These are phyloP conservation scores for Gandaritis pyraliata DNA, from an alignment of 2,888 invertebrate genomes.

Conservation along the genomic window DNA sequence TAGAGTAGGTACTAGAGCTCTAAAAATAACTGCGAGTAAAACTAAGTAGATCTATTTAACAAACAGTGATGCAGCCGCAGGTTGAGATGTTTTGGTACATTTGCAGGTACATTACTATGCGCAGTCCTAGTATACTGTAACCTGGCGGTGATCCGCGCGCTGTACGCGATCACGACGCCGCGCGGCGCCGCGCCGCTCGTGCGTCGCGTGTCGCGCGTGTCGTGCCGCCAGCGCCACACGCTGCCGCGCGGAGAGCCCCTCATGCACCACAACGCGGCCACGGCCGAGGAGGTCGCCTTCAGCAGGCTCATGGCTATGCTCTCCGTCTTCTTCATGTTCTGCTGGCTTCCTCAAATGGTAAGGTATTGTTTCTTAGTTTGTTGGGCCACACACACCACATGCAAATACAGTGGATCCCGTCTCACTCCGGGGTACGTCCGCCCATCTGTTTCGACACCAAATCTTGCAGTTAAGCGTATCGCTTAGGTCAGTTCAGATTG, in stretches of 20 bases:
- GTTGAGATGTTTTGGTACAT: background rate
- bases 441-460: too few species aligned
- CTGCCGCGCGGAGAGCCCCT: slow-evolving; percentile 44
- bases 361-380: slow-evolving; percentile 38
- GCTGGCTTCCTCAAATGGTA: slow-evolving; percentile 96
- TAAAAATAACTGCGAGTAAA: too few species aligned
- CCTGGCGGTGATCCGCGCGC: slow-evolving; percentile 90
- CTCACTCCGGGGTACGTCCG: too few species aligned
- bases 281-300: slow-evolving; percentile 93
- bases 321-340: slow-evolving; percentile 91
- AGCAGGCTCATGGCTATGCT: slow-evolving; percentile 93
- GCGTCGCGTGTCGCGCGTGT: slow-evolving; percentile 49
- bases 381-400: too few species aligned
- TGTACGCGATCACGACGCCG: slow-evolving; percentile 83
- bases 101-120: slow-evolving; percentile 88
- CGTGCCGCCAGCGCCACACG: slow-evolving; percentile 57
- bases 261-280: slow-evolving; percentile 79
- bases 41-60: too few species aligned
- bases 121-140: slow-evolving; percentile 92
- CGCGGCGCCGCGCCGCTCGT: slow-evolving; percentile 55
- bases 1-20: too few species aligned
- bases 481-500: too few species aligned
- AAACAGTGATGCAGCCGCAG: too few species aligned
- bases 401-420: too few species aligned
- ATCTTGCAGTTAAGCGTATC: too few species aligned